Percentiles rank a stretch among this genome's conserved stretches.
These are phyloP conservation scores for Taenioides sp. DNA, from an alignment of 2,797 vertebrate species.

Conservation along the genomic window DNA sequence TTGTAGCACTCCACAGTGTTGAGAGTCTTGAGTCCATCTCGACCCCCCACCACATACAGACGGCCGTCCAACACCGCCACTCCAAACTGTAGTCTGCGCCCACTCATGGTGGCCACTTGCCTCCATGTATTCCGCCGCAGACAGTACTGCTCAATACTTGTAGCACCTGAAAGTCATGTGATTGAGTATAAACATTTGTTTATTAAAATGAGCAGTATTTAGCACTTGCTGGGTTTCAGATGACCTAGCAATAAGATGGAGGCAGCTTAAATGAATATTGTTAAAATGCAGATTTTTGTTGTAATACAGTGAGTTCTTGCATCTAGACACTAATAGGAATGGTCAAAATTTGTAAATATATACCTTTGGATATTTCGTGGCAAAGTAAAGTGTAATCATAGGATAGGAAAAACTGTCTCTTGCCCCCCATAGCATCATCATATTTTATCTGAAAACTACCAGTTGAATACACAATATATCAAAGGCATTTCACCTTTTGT, in stretches of 20 bases:
- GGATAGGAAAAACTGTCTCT: no score
- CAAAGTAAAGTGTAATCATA: no score
- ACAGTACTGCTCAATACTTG: slow-evolving; percentile 97
- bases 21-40: slow-evolving; percentile 95
- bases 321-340: no score
- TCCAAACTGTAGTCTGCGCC: slow-evolving; percentile 92
- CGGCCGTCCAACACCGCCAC: slow-evolving; percentile 92
- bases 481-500: slow-evolving; percentile 85
- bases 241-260: no score
- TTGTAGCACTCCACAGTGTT: slow-evolving; percentile 98
- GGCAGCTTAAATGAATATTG: no score
- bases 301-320: no score
- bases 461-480: neutral
- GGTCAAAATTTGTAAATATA: no score
- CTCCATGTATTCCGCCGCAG: slow-evolving; percentile 91
- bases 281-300: no score
- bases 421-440: no score
- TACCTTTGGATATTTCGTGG: no score
- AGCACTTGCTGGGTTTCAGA: neutral
- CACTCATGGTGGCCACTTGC: slow-evolving; percentile 95
- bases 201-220: neutral
- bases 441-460: no score
- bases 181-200: neutral
- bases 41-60: slow-evolving; percentile 94
- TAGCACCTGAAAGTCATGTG: slow-evolving; percentile 82